Evolutionary conservation across 2,113 vertebrate species (phyloP).

Genomic region (Neomonachus schauinslandi): DNA sequence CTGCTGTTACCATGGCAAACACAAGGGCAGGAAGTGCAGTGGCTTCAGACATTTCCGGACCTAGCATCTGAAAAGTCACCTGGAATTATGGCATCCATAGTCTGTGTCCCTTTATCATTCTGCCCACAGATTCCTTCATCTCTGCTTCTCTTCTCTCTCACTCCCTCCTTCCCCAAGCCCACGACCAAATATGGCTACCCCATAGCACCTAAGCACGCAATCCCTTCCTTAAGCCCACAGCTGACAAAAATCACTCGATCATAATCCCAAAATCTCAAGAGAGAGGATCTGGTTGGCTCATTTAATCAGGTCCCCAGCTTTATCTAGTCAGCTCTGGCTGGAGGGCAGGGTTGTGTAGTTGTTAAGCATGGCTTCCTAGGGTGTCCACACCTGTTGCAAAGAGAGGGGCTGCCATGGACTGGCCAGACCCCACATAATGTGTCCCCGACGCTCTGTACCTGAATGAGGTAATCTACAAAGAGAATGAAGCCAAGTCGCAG

Average conservation of each 20-base stretch:
- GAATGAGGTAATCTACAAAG: neutral
- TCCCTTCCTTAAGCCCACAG: neutral
- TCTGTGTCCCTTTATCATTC: neutral
- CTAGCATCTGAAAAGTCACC: neutral
- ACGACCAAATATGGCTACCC: neutral
- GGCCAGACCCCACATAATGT: neutral
- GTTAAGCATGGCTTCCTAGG: neutral
- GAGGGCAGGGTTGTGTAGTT: neutral
- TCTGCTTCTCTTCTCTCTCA: neutral
- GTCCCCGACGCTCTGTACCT: neutral
- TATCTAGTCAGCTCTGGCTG: neutral
- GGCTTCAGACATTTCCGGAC: neutral
- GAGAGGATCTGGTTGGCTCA: neutral
- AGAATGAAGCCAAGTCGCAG: neutral
- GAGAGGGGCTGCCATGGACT: neutral
- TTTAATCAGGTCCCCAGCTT: neutral
- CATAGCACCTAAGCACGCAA: neutral
- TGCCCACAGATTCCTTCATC: neutral
- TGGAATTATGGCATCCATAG: neutral
- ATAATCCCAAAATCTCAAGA: neutral
- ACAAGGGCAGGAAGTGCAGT: neutral
- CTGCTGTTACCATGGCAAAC: neutral
- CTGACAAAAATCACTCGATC: neutral
- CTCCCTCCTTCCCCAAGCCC: neutral
- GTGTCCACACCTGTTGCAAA: neutral